Evolutionary conservation across 2,797 vertebrate species (phyloP), one percentile per base, ranked within the genome.

Genomic region (Fistularia tabacaria): DNA sequence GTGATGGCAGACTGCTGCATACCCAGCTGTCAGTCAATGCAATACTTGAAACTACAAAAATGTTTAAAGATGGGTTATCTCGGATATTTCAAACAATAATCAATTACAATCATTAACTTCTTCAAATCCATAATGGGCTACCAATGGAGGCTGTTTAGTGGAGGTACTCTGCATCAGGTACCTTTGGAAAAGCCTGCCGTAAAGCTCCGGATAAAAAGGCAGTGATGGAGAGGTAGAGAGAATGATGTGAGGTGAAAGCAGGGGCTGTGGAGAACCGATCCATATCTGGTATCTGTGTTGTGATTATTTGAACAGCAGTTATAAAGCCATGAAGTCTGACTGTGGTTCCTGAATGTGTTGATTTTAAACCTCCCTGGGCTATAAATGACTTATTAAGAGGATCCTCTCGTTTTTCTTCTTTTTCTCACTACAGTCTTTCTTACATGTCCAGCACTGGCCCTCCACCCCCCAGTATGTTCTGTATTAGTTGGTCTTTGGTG

Each of bases 241-340:
- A 25, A 25, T 2, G 25, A 15, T 40, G 7, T 36, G 39, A 38
- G 12, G 42, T 53, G 54, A 51, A 14, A 46, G 8, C 9, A 43
- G 51, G 13, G 49, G 52, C 38, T n/a, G 46, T 46, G 57, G 25
- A 40, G 51, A 37, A 56, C 12, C 71, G 83, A 81, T 84, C 57
- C 81, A 79, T 83, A 80, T 83, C 63, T 66, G 37, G 10, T 72
- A 83, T 86, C 81, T 87, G 82, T 61, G 69, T 42, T 57, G 74
- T 78, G 84, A 87, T 88, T 88, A 82, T 88, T 87, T 89, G 76
- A 80, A 86, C 79, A 87, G 83, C 71, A 79, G 79, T 87, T 83
- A 73, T 80, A 74, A 85, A 83, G 66, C 83, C 83, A 80, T 75
- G 77, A 25, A 5, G 25, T 25, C 25, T 25, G 25, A 25, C 25